These are phyloP conservation scores for Magallana gigas DNA, from an alignment of 1,140 invertebrate genomes.

Conservation along the genomic window DNA sequence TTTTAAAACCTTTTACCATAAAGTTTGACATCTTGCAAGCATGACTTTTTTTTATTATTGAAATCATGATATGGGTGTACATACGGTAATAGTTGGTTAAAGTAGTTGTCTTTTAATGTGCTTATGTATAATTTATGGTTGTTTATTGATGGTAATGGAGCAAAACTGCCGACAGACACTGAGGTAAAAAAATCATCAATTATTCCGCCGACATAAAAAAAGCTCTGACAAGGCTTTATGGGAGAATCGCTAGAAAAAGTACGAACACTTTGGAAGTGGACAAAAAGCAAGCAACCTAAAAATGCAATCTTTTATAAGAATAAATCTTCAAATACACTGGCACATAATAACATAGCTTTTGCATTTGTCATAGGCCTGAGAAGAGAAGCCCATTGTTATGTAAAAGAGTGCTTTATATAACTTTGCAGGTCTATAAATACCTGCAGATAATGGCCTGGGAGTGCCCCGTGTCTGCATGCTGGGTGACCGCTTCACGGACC, in stretches of 20 bases:
- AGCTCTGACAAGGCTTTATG: neutral
- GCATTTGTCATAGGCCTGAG: constrained; percentile 5
- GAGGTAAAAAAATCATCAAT: constrained; percentile 24
- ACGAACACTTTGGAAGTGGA: neutral
- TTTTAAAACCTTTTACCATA: neutral
- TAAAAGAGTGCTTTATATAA: neutral
- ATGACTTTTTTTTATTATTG: neutral
- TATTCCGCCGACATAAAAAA: neutral
- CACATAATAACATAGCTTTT: neutral
- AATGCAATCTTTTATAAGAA: neutral
- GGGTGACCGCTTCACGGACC: constrained; percentile 93
- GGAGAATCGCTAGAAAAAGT: neutral
- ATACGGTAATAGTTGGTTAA: neutral
- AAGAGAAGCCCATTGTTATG: neutral
- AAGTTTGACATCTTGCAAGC: neutral
- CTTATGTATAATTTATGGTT: constrained; percentile 26
- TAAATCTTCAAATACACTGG: neutral
- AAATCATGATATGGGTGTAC: neutral
- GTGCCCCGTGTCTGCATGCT: constrained; percentile 95
- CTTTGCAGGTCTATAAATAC: constrained; percentile 77
- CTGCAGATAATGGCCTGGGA: constrained; percentile 96
- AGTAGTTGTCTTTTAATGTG: constrained; percentile 8
- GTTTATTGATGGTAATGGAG: constrained; percentile 26
- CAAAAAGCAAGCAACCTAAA: constrained; percentile 6
- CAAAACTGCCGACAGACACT: constrained; percentile 11